Percentiles rank a stretch among this genome's conserved stretches.
Conservation (phyloP, 2,113 vertebrate genomes). For the Octodon degus region DNA sequence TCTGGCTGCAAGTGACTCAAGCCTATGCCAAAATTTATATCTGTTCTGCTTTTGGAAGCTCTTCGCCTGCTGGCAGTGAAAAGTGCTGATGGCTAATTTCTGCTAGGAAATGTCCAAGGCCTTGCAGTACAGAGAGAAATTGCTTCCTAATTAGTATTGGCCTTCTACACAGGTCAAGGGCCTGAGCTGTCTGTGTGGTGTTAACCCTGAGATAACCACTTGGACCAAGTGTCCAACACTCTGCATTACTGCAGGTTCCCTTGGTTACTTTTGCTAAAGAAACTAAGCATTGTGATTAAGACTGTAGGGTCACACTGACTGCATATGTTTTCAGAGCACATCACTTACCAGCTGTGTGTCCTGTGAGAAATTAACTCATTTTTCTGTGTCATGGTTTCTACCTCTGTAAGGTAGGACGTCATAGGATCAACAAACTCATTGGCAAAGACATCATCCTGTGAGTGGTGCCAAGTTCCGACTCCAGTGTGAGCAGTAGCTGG, state of each 20-base stretch:
- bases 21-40: not conserved
- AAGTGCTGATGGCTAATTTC: not conserved
- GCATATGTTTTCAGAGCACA: not conserved
- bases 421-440: not conserved
- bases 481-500: not conserved
- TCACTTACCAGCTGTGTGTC: not conserved
- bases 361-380: conserved; percentile 13
- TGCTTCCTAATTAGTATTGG: not conserved
- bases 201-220: not conserved
- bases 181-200: not conserved
- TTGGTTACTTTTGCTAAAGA: not conserved
- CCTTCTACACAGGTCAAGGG: not conserved
- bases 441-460: not conserved
- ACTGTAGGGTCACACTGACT: not conserved
- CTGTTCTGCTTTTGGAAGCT: not conserved
- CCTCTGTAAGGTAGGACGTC: not conserved
- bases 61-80: not conserved
- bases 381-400: not conserved
- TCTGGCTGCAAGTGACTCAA: not conserved
- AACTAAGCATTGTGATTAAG: not conserved
- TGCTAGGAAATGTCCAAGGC: conserved; percentile 19
- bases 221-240: not conserved
- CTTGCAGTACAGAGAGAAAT: not conserved
- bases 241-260: not conserved
- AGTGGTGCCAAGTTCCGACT: not conserved